A percentile compares a stretch with the other conserved stretches of the same genome.
phyloP scores from a whole-genome alignment of 2,797 vertebrate species.

The Oreochromis mossambicus region DNA sequence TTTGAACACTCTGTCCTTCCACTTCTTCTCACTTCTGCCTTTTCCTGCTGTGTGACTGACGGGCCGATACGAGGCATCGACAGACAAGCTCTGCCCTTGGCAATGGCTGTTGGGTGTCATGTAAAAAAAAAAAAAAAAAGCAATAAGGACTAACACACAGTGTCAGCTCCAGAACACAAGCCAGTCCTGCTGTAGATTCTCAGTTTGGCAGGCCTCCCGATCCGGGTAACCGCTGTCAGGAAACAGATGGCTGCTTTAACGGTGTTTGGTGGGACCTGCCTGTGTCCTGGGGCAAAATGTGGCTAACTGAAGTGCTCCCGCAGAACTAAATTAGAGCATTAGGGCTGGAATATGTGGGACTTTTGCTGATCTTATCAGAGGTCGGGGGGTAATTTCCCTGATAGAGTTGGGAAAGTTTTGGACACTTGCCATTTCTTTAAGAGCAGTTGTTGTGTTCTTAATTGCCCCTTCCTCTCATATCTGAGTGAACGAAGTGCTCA shows the following conservation, averaged over 20 bases:
- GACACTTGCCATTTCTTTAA: background rate
- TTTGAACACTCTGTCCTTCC: background rate
- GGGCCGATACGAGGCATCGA: background rate
- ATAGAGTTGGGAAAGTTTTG: background rate
- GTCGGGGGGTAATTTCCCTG: background rate
- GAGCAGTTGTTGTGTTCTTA: background rate
- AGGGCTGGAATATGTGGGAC: background rate
- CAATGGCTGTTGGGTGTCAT: background rate
- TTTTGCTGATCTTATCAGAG: background rate
- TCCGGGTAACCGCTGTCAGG: background rate
- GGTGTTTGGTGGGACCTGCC: background rate
- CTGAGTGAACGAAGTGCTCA: background rate
- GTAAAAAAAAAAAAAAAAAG: background rate
- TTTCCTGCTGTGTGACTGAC: slow-evolving; percentile 17
- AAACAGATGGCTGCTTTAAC: slow-evolving; percentile 29
- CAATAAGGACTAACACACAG: background rate
- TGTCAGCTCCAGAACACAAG: background rate
- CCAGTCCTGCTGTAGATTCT: background rate
- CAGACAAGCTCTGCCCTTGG: background rate
- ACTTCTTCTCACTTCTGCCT: background rate
- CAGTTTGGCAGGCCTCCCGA: slow-evolving; percentile 1
- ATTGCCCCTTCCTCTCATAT: background rate
- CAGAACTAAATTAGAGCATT: background rate
- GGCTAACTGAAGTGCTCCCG: background rate
- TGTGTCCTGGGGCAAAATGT: background rate